Base-by-base conservation (phyloP, 2,888 invertebrate species). In the Euspilapteryx auroguttella region DNA sequence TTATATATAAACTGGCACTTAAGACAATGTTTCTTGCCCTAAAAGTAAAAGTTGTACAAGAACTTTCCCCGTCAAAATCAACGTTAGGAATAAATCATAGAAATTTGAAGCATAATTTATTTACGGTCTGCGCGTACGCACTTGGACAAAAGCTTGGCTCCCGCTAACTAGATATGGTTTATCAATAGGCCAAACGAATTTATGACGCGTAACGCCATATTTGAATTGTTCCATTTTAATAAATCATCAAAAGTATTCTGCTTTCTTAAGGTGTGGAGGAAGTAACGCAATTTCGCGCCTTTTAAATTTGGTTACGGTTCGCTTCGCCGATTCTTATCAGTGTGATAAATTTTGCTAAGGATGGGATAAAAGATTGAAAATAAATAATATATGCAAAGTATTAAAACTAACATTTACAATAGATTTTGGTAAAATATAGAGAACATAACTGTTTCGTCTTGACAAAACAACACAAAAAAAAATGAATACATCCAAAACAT, bases 151-250 rank as follows among this genome's bases (percentile, higher is more conserved):
- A 39, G 45, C 35, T 47, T 48, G 45, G 38, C 45, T 42, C 47
- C 32, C 33, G 36, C 36, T 39, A 34, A 32, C 35, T 35, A 46
- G 40, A 41, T 41, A 41, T 37, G 33, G 38, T 38, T 45, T 40
- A 47, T 50, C 44, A 58, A 57, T 55, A 49, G 56, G 46, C 45
- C 41, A 47, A 52, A 46, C 51, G 51, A 58, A 66, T 69, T 66
- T 66, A 66, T 56, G 62, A 51, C 34, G 55, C 59, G 52, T 58
- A 55, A 56, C 57, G 49, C 52, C 55, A 42, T 52, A 52, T 55
- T 48, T 47, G 40, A 46, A 61, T 59, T 53, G 17, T 17, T 17
- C 56, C 55, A 33, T 39, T 34, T 34, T 37, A 34, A 41, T 51
- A 52, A 49, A 53, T 52, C 47, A 47, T 38, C 36, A 34, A 40